Evolutionary conservation across 2,113 vertebrate genomes (phyloP), one percentile per base, ranked within the genome.

Genomic region (Anolis sagrei): DNA sequence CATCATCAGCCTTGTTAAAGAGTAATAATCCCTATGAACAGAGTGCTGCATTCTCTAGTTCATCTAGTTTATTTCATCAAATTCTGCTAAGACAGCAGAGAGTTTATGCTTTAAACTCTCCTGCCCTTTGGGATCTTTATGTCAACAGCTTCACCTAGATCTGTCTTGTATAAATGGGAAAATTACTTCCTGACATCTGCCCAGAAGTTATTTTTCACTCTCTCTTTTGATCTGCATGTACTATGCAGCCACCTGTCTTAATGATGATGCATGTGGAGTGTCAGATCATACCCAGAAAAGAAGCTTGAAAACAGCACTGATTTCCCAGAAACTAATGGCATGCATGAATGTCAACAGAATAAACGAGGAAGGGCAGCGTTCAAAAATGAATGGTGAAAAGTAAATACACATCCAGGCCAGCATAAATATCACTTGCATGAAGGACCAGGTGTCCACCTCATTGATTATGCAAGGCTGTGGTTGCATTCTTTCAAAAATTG

Each of bases 161-260:
- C 89, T 32, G 8, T 87, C 64, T 91, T 85, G 62, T 36, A 79
- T 88, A 86, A 93, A 93, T 64, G 32, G 68, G 88, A 90, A 91
- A 93, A 89, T 88, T 86, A 25, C 49, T 93, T 94, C 90, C 81
- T 95, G 89, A 91, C 78, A 92, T 94, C 86, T 91, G 49, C 49
- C 49, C 64, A 78, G 23, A 23, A 88, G 23, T 70, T 90, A 4
- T 49, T 88, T 91, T 75, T 64, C 18, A 25, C 75, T 84, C 68
- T 54, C 36, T 9, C 21, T 90, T 61, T 82, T 91, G 89, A 54
- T 34, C 89, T 66, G 13, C 54, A 76, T 34, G 70, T 68, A 86
- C 36, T 36, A 32, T 69, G 36, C 29, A 91, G 79, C 69, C 9
- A 8, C 88, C 86, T 93, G 85, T 89, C 83, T 84, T 84, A 93